These are phyloP conservation scores for Climacteris rufus DNA, from an alignment of 2,113 vertebrate genomes.

Conservation along the genomic window DNA sequence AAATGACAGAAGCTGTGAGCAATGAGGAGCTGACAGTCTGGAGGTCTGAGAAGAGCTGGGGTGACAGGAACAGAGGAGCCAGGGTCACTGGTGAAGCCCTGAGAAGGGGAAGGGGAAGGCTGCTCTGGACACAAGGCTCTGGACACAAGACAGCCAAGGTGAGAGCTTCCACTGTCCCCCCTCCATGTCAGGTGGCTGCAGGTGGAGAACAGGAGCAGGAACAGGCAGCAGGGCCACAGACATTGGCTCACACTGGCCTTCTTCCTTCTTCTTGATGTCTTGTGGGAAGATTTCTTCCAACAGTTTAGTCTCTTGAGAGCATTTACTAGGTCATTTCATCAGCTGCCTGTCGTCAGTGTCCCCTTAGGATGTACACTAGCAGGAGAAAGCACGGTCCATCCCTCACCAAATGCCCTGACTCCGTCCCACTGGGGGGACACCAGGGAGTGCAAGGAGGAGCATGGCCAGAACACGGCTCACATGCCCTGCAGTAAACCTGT, in stretches of 20 bases:
- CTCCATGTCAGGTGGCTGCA: background rate
- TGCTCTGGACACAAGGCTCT: background rate
- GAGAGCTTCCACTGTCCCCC: no score
- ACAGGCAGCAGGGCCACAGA: accelerated
- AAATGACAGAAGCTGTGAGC: background rate
- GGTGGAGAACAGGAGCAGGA: background rate
- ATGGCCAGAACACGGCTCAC: accelerated
- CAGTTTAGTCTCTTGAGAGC: background rate
- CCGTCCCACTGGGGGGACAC: background rate
- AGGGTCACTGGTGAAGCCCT: accelerated
- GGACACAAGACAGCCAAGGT: background rate
- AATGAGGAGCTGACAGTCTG: background rate
- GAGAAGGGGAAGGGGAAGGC: background rate
- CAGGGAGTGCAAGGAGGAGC: accelerated
- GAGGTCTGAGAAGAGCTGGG: background rate
- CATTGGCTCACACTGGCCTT: background rate
- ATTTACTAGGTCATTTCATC: background rate
- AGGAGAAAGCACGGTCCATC: background rate
- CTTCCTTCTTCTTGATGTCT: background rate
- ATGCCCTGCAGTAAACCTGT: background rate
- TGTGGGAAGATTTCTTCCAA: background rate
- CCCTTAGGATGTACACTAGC: background rate
- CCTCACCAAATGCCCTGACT: background rate
- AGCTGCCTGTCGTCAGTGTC: background rate
- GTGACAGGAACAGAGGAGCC: background rate